phyloP scores from a whole-genome alignment of 2,113 vertebrate species.

The Thunnus thynnus region DNA sequence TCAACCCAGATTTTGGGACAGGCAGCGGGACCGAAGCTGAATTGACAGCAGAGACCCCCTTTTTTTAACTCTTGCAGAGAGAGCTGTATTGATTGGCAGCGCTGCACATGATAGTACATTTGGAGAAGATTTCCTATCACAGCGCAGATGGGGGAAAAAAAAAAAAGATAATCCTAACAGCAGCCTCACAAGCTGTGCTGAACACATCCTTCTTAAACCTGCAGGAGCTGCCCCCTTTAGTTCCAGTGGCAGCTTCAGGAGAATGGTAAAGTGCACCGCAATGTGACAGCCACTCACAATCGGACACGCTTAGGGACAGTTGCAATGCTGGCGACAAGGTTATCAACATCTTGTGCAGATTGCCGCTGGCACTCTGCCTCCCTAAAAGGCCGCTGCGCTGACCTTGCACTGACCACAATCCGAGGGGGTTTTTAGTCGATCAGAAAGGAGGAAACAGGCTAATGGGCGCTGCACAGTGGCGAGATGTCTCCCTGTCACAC shows the following conservation, averaged over 20 bases:
- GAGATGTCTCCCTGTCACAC: constrained; percentile 98
- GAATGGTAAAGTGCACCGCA: constrained; percentile 63
- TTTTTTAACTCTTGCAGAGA: constrained; percentile 61
- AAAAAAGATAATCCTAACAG: constrained; percentile 73
- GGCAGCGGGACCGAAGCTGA: constrained; percentile 50
- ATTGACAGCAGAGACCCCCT: constrained; percentile 48
- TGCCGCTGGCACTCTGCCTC: constrained; percentile 85
- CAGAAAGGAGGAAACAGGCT: constrained; percentile 93
- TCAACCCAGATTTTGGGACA: constrained; percentile 45
- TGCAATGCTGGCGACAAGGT: constrained; percentile 80
- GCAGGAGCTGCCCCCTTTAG: constrained; percentile 64
- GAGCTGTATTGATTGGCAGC: constrained; percentile 78
- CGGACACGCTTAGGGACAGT: constrained; percentile 62
- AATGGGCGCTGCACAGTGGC: constrained; percentile 92
- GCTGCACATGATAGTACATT: constrained; percentile 68
- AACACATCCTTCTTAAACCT: constrained; percentile 77
- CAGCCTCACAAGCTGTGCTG: constrained; percentile 75
- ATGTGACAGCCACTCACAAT: constrained; percentile 68
- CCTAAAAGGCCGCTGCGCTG: constrained; percentile 87
- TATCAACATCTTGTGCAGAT: constrained; percentile 85
- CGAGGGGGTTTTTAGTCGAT: constrained; percentile 90
- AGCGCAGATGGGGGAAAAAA: constrained; percentile 51
- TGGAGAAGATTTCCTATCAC: constrained; percentile 76
- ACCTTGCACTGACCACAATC: constrained; percentile 93
- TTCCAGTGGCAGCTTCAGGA: constrained; percentile 61